A percentile compares a stretch with the other conserved stretches of the same genome.
Conservation (phyloP, 2,888 invertebrate genomes). For the Agonopterix arenella region DNA sequence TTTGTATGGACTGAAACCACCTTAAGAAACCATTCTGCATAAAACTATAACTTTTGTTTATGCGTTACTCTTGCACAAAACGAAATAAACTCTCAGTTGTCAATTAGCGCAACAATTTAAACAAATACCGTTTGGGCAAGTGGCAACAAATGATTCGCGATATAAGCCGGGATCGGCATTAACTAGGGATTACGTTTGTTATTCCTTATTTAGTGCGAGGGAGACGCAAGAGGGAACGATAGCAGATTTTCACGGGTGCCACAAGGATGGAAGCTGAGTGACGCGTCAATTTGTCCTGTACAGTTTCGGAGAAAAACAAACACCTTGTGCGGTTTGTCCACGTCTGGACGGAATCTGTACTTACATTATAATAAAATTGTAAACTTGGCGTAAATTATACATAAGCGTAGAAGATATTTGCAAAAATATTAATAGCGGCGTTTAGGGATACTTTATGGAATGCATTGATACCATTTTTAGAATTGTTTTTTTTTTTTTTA, state of each 20-base stretch:
- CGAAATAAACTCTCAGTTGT: not conserved
- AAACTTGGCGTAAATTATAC: no score
- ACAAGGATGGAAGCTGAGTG: slow-evolving; percentile 29
- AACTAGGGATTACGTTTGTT: slow-evolving; percentile 41
- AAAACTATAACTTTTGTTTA: no score
- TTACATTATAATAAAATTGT: no score
- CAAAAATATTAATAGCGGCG: no score
- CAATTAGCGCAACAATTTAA: slow-evolving; percentile 6
- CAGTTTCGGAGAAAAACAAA: slow-evolving; percentile 41
- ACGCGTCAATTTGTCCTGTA: slow-evolving; percentile 46
- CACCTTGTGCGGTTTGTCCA: slow-evolving; percentile 26
- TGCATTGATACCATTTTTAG: no score
- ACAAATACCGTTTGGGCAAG: slow-evolving; percentile 5
- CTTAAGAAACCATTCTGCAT: no score
- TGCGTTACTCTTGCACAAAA: no score
- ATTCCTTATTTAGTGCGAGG: slow-evolving; percentile 34
- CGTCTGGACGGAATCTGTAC: slow-evolving; percentile 2
- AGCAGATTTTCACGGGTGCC: slow-evolving; percentile 8
- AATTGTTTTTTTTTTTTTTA: no score
- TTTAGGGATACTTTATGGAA: no score
- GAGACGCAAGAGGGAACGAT: slow-evolving; percentile 18
- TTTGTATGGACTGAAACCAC: no score
- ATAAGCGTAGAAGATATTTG: no score
- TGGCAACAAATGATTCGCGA: slow-evolving; percentile 17
- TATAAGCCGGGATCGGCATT: slow-evolving; percentile 29